These are phyloP conservation scores for Tachuris rubrigastra DNA, from an alignment of 2,113 vertebrate species.

Conservation along the genomic window DNA sequence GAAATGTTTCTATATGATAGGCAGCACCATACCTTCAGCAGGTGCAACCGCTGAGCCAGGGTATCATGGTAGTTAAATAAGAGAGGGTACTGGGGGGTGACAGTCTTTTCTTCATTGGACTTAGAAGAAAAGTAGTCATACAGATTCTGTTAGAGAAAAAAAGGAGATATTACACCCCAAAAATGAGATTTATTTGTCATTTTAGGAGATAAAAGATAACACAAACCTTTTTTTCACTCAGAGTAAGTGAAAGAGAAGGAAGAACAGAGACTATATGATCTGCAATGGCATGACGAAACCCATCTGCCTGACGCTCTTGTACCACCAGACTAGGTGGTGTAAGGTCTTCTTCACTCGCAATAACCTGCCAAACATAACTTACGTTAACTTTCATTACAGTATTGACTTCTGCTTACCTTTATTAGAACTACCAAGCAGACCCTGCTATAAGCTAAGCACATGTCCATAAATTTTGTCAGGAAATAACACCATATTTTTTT, in stretches of 20 bases:
- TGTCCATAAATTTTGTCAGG: background rate
- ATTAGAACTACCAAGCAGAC: background rate
- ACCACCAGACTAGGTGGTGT: slow-evolving; percentile 6
- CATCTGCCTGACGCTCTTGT: slow-evolving; percentile 32
- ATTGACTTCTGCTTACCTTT: background rate
- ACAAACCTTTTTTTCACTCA: slow-evolving; percentile 79
- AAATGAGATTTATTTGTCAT: background rate
- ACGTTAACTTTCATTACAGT: background rate
- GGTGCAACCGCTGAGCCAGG: slow-evolving; percentile 69
- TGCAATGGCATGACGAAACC: slow-evolving; percentile 70
- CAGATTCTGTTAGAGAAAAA: slow-evolving; percentile 61
- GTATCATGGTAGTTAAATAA: slow-evolving; percentile 82
- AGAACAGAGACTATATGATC: slow-evolving; percentile 76
- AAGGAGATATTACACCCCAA: background rate
- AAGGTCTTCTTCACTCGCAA: slow-evolving; percentile 74
- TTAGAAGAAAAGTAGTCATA: slow-evolving; percentile 62
- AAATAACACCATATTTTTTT: background rate
- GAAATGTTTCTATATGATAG: background rate
- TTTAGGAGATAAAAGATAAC: background rate
- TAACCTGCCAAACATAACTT: slow-evolving; percentile 72
- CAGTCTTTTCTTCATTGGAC: background rate
- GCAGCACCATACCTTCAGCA: slow-evolving; percentile 66
- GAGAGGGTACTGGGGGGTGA: slow-evolving; percentile 55
- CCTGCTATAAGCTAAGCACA: background rate
- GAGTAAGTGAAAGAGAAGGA: slow-evolving; percentile 73